phyloP scores from a whole-genome alignment of 2,888 invertebrate species.

The Stegana nigrithorax region DNA sequence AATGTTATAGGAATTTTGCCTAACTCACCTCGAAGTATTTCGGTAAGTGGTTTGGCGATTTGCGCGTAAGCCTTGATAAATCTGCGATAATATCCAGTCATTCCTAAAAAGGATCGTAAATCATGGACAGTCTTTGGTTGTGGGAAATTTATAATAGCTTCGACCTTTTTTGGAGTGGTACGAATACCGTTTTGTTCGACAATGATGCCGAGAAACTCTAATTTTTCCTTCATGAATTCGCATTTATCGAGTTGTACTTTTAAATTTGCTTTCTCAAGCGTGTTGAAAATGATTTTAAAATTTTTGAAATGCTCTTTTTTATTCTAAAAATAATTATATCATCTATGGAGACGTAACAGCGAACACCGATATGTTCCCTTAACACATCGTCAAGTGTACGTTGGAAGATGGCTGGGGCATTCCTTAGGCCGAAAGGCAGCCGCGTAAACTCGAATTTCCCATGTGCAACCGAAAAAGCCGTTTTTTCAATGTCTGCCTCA shows the following conservation, averaged over 20 bases:
- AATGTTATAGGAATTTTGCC: constrained; percentile 7
- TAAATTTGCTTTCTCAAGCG: neutral
- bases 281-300: neutral
- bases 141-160: constrained; percentile 3
- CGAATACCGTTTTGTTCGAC: neutral
- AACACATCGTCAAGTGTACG: neutral
- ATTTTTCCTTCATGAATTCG: neutral
- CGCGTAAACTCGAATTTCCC: neutral
- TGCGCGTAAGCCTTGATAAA: constrained; percentile 5
- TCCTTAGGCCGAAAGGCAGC: neutral
- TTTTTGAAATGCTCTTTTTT: constrained; percentile 12
- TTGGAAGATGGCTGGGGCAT: neutral
- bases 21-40: constrained; percentile 6
- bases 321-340: neutral
- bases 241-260: neutral
- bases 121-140: constrained; percentile 1
- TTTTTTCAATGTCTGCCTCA: neutral
- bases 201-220: constrained; percentile 2
- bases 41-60: constrained; percentile 2
- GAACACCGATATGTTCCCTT: neutral
- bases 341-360: neutral
- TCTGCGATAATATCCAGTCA: neutral
- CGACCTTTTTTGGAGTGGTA: constrained; percentile 13
- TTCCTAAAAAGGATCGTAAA: neutral
- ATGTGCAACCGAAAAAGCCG: neutral